Conservation (phyloP, 2,113 vertebrate genomes). For the Cephalopholis sonnerati region DNA sequence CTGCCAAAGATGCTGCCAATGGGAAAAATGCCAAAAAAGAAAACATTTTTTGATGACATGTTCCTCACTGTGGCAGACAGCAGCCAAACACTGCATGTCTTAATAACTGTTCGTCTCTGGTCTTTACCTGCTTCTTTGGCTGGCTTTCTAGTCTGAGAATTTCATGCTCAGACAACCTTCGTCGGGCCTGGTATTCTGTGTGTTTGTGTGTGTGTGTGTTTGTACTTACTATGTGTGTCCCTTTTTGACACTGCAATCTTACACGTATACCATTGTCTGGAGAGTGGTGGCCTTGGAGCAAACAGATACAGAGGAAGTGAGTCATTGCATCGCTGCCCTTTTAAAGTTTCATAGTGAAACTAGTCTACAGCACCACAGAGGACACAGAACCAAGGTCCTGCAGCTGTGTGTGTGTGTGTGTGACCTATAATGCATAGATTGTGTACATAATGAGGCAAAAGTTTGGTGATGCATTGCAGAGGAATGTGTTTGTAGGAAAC, state of each 20-base stretch:
- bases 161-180: background rate
- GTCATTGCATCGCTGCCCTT: slow-evolving; percentile 26
- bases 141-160: background rate
- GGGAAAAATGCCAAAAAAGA: no score
- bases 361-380: background rate
- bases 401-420: background rate
- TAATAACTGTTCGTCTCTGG: background rate
- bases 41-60: background rate
- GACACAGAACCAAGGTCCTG: slow-evolving; percentile 12
- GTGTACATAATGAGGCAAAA: background rate
- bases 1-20: background rate
- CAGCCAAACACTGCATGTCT: background rate
- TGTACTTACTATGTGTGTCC: background rate
- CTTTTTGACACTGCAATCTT: background rate
- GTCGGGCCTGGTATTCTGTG: background rate
- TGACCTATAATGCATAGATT: slow-evolving; percentile 24
- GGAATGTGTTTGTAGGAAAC: background rate
- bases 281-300: background rate
- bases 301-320: slow-evolving; percentile 27
- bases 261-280: background rate
- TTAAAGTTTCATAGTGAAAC: slow-evolving; percentile 3
- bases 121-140: background rate
- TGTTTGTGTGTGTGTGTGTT: background rate
- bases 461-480: background rate
- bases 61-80: background rate